Percentiles rank a stretch among this genome's conserved stretches.
phyloP scores from a whole-genome alignment of 1,140 invertebrate genomes.

The Leptonema lineaticorne region DNA sequence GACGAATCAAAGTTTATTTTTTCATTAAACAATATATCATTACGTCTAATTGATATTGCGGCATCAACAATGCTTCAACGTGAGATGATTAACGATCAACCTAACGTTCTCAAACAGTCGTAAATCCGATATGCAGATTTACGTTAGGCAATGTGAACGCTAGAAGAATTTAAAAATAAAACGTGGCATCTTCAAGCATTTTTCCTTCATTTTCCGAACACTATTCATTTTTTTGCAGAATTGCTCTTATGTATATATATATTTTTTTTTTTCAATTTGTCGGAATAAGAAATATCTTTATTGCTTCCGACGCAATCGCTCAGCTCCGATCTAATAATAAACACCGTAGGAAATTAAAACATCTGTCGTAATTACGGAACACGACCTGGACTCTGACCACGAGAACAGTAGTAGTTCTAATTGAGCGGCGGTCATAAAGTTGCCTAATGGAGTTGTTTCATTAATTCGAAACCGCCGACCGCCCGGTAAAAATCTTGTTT shows the following conservation, averaged over 20 bases:
- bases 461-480: slow-evolving; percentile 22
- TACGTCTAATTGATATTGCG: slow-evolving; percentile 12
- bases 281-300: slow-evolving; percentile 14
- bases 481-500: slow-evolving; percentile 21
- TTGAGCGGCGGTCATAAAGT: slow-evolving; percentile 26
- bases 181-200: not conserved
- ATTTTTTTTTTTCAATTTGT: too few species aligned
- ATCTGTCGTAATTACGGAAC: slow-evolving; percentile 27
- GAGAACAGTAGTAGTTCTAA: slow-evolving; percentile 24
- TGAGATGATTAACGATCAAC: not conserved
- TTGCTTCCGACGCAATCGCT: slow-evolving; percentile 23
- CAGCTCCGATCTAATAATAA: slow-evolving; percentile 19
- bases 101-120: not conserved
- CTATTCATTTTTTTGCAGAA: not conserved
- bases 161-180: not conserved
- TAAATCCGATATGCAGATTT: not conserved
- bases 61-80: not conserved
- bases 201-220: not conserved
- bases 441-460: slow-evolving; percentile 29
- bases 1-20: not conserved
- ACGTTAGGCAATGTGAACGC: not conserved
- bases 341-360: slow-evolving; percentile 23
- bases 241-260: too few species aligned
- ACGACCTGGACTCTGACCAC: slow-evolving; percentile 1
- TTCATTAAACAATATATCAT: slow-evolving; percentile 18